Percentiles rank a stretch among this genome's conserved stretches.
phyloP scores from a whole-genome alignment of 2,113 vertebrate genomes.

The Tapirus terrestris region DNA sequence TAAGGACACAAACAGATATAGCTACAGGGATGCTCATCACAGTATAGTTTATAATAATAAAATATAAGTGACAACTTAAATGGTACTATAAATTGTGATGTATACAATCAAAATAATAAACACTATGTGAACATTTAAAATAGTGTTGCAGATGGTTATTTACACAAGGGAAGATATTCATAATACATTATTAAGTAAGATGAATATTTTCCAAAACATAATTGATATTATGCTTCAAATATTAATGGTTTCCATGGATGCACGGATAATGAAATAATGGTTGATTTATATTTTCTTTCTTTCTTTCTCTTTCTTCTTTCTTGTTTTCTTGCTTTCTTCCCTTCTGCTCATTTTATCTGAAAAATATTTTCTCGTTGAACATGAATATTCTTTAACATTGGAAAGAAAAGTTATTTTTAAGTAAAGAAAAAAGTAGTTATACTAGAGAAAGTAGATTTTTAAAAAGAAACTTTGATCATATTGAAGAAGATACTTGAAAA shows the following conservation, averaged over 20 bases:
- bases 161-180: not conserved
- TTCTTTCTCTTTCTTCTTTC: not conserved
- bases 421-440: not conserved
- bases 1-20: not conserved
- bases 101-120: not conserved
- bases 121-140: not conserved
- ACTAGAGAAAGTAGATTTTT: not conserved
- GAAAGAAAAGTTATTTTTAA: not conserved
- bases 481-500: not conserved
- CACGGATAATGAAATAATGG: not conserved
- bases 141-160: not conserved
- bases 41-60: not conserved
- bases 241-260: not conserved
- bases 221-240: not conserved
- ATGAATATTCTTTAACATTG: not conserved
- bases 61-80: not conserved
- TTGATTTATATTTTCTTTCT: not conserved
- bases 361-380: not conserved
- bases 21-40: not conserved
- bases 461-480: not conserved
- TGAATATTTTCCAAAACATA: not conserved
- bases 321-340: not conserved
- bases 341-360: not conserved
- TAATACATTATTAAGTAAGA: not conserved
- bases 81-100: not conserved